Conservation (phyloP, 2,797 vertebrate genomes). For the Phyllotis vaccarum region DNA sequence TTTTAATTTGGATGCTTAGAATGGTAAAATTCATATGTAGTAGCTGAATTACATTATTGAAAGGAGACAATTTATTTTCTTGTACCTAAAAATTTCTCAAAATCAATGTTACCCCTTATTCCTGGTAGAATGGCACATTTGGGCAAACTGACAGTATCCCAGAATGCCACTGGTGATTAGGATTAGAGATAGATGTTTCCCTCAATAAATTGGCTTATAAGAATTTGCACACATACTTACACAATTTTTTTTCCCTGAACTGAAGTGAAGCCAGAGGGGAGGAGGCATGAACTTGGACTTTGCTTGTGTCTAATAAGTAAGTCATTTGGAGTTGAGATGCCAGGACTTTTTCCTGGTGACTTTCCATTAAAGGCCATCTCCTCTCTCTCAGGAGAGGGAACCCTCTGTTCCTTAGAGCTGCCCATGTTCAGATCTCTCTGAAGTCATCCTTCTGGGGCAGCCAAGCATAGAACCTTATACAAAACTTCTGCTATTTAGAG, state of each 20-base stretch:
- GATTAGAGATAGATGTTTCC: constrained; percentile 2
- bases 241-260: constrained; percentile 41
- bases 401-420: background rate
- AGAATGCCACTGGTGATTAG: background rate
- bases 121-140: background rate
- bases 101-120: background rate
- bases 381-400: background rate
- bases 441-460: background rate
- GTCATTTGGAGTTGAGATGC: background rate
- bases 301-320: constrained; percentile 32
- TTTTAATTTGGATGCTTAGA: background rate
- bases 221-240: constrained; percentile 38
- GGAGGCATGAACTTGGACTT: constrained; percentile 32
- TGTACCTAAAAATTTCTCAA: constrained; percentile 8
- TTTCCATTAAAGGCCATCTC: background rate
- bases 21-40: background rate
- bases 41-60: background rate
- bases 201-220: background rate
- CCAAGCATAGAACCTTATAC: background rate
- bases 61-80: constrained; percentile 20
- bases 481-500: constrained; percentile 1
- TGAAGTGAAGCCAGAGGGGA: constrained; percentile 23
- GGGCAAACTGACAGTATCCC: background rate
- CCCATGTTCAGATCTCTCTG: background rate
- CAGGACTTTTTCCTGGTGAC: background rate